Base-by-base conservation (phyloP, 1,140 invertebrate genomes). In the Drosophila simulans region DNA sequence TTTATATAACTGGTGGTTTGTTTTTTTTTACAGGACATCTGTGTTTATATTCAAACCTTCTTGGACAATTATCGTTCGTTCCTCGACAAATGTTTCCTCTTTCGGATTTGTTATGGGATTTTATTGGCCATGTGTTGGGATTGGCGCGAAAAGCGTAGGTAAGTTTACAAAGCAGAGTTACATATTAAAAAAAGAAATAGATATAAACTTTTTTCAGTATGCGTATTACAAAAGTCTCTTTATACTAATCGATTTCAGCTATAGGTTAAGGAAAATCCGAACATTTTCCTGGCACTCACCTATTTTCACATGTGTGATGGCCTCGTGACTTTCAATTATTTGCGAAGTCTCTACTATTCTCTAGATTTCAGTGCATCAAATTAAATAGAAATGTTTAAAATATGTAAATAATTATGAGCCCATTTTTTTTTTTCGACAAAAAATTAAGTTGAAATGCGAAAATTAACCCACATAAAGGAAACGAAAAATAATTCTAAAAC, bases 1-100 rank as follows among this genome's bases (percentile, higher is more conserved):
- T 74, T 71, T 81, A 70, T 82, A 63, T 68, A 58, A 56, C 39
- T 65, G 53, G 43, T 55, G 55, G 52, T 68, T 56, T 54, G 58
- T 45, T 63, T 74, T 31, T 31, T 51, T 45, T 68, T 90, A 92
- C 91, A 91, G 82, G 83, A 86, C 76, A 62, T 91, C 91, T 73
- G 91, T 88, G 78, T 90, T 74, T 91, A 91, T 92, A 76, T 85
- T 84, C 91, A 92, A 91, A 92, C 91, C 91, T 92, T 92, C 91
- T 77, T 91, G 63, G 69, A 91, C 91, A 75, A 92, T 79, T 77
- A 92, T 83, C 49, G 91, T 92, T 75, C 91, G 91, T 76, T 92
- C 91, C 83, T 92, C 91, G 56, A 92, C 77, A 89, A 91, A 91
- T 78, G 91, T 91, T 91, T 92, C 91, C 91, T 92, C 91, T 92